These are phyloP conservation scores for Leptogaster cylindrica DNA, from an alignment of 2,888 invertebrate species.

Conservation along the genomic window DNA sequence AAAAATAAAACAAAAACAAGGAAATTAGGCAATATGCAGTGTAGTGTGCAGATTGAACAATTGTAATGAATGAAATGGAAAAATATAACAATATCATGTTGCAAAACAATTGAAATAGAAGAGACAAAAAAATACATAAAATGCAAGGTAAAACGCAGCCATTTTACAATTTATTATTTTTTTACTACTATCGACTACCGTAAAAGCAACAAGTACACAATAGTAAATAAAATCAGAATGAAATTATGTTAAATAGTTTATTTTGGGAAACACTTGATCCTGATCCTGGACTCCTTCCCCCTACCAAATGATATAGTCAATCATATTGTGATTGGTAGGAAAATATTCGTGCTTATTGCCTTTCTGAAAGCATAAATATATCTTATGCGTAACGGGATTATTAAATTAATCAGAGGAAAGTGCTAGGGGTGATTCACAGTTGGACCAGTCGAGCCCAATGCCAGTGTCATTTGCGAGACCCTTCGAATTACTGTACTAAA, in stretches of 20 bases:
- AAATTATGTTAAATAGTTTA: no score
- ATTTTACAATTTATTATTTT: conserved; percentile 37
- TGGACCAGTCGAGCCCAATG: no score
- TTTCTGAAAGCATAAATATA: no score
- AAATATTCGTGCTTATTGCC: no score
- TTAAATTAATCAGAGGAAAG: no score
- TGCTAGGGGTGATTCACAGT: no score
- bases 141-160: conserved; percentile 1
- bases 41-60: not conserved
- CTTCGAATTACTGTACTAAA: no score
- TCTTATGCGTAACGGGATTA: no score
- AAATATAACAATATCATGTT: not conserved
- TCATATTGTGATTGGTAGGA: no score
- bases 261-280: not conserved
- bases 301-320: no score
- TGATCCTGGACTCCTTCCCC: not conserved
- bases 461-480: no score
- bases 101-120: not conserved
- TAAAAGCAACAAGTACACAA: not conserved
- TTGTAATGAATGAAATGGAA: not conserved
- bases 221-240: not conserved
- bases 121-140: conserved; percentile 3
- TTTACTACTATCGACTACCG: conserved; percentile 21
- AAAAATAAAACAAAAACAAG: not conserved
- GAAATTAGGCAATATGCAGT: not conserved